These are phyloP conservation scores for Hetaerina americana DNA, from an alignment of 1,140 invertebrate species.

Conservation along the genomic window DNA sequence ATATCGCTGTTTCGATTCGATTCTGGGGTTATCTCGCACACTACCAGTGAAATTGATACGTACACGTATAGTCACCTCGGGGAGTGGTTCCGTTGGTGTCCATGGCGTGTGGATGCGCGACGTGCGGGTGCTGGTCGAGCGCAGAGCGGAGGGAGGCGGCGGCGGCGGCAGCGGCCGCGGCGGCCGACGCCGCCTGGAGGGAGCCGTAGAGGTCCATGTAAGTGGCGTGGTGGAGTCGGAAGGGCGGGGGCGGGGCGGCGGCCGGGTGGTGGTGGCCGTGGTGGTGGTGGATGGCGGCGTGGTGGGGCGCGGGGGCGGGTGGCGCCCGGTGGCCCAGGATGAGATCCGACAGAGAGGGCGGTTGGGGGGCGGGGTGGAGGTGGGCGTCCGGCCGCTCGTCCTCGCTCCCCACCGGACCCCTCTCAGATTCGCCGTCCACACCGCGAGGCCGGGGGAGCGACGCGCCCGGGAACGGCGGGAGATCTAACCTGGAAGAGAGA, in stretches of 20 bases:
- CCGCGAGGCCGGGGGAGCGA: neutral
- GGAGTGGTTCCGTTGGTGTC: no score
- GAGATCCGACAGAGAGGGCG: neutral
- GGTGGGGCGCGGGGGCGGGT: conserved; percentile 1
- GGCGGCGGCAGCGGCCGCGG: neutral
- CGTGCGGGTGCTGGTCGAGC: neutral
- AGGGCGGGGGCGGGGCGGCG: conserved; percentile 32
- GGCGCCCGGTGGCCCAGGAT: conserved; percentile 12
- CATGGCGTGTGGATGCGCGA: neutral
- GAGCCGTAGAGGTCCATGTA: conserved; percentile 53
- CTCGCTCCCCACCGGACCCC: neutral
- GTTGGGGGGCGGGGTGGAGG: conserved; percentile 1
- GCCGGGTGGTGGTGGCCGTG: conserved; percentile 12
- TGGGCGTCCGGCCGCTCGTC: conserved; percentile 3
- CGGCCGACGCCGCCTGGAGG: conserved; percentile 26
- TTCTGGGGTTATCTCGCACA: no score
- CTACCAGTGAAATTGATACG: no score
- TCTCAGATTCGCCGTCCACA: neutral
- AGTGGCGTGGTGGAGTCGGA: conserved; percentile 47
- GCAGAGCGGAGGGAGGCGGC: neutral
- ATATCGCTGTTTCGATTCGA: no score
- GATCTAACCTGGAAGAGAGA: neutral
- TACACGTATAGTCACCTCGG: no score
- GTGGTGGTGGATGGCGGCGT: neutral
- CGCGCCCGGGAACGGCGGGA: neutral